These are phyloP conservation scores for Drosophila multiciliata DNA, from an alignment of 2,888 invertebrate genomes.

Conservation along the genomic window DNA sequence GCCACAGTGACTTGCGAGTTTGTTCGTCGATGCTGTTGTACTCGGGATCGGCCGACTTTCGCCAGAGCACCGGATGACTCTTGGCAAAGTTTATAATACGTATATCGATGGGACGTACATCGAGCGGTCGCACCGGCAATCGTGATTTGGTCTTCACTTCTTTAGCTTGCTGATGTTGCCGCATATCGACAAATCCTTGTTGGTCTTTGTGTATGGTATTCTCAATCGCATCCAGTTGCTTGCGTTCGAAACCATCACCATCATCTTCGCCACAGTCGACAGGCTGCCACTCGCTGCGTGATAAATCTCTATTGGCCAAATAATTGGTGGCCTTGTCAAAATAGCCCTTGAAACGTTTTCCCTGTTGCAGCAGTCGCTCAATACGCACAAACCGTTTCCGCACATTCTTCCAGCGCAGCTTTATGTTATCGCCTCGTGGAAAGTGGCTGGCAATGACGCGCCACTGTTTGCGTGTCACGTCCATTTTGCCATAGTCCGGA, in stretches of 20 bases:
- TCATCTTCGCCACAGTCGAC: slow-evolving; percentile 81
- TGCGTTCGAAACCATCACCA: slow-evolving; percentile 75
- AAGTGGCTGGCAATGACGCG: slow-evolving; percentile 80
- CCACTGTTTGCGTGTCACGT: slow-evolving; percentile 81
- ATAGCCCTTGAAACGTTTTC: slow-evolving; percentile 82
- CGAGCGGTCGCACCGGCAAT: slow-evolving; percentile 63
- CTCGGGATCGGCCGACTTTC: slow-evolving; percentile 76
- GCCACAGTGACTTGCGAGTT: slow-evolving; percentile 77
- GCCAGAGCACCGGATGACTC: slow-evolving; percentile 82
- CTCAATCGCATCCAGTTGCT: slow-evolving; percentile 78
- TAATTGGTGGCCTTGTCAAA: slow-evolving; percentile 83
- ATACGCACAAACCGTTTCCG: slow-evolving; percentile 81
- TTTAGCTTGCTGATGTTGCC: not conserved
- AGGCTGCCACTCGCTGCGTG: slow-evolving; percentile 69
- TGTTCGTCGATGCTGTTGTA: slow-evolving; percentile 80
- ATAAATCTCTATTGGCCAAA: slow-evolving; percentile 75
- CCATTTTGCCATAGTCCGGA: slow-evolving; percentile 81
- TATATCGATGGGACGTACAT: slow-evolving; percentile 73
- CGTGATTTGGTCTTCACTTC: slow-evolving; percentile 3
- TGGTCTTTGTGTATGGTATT: slow-evolving; percentile 58
- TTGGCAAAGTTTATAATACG: slow-evolving; percentile 83
- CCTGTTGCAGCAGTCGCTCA: slow-evolving; percentile 70
- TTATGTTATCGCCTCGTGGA: slow-evolving; percentile 76
- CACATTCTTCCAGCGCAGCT: slow-evolving; percentile 82
- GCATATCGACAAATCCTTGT: slow-evolving; percentile 9